These are phyloP conservation scores for Tetramorium parvispinum DNA, from an alignment of 1,140 invertebrate species.

Conservation along the genomic window DNA sequence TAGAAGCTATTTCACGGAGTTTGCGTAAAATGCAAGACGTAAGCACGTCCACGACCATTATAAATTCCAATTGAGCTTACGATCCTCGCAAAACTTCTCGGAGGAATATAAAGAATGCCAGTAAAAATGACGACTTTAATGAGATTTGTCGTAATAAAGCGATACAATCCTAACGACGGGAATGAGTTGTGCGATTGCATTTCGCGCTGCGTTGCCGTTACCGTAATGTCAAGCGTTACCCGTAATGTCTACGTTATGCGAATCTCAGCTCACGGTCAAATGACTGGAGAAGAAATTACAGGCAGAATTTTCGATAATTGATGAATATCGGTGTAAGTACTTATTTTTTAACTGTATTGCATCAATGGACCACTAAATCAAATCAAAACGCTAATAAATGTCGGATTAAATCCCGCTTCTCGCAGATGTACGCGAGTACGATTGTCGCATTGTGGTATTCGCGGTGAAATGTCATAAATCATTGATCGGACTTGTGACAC, in stretches of 20 bases:
- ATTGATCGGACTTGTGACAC: slow-evolving; percentile 22
- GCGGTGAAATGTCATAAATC: slow-evolving; percentile 42
- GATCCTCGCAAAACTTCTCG: neutral
- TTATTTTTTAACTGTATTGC: neutral
- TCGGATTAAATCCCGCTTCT: slow-evolving; percentile 8
- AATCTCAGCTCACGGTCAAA: neutral
- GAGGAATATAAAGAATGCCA: neutral
- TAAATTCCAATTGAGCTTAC: slow-evolving; percentile 15
- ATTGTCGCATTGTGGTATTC: slow-evolving; percentile 4
- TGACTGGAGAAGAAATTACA: neutral
- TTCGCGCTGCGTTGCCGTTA: neutral
- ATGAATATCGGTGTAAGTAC: neutral
- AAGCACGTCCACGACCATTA: slow-evolving; percentile 7
- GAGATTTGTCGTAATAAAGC: neutral
- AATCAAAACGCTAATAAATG: slow-evolving; percentile 4
- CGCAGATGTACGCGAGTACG: neutral
- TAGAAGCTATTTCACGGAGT: neutral
- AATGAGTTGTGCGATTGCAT: neutral
- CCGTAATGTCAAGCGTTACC: neutral
- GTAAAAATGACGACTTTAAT: slow-evolving; percentile 2
- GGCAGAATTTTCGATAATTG: neutral
- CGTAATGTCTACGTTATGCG: neutral
- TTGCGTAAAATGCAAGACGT: neutral
- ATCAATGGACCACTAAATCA: neutral
- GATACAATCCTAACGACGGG: neutral